Evolutionary conservation across 1,140 invertebrate genomes (phyloP), one percentile per base, ranked within the genome.

Genomic region (Drosophila littoralis): DNA sequence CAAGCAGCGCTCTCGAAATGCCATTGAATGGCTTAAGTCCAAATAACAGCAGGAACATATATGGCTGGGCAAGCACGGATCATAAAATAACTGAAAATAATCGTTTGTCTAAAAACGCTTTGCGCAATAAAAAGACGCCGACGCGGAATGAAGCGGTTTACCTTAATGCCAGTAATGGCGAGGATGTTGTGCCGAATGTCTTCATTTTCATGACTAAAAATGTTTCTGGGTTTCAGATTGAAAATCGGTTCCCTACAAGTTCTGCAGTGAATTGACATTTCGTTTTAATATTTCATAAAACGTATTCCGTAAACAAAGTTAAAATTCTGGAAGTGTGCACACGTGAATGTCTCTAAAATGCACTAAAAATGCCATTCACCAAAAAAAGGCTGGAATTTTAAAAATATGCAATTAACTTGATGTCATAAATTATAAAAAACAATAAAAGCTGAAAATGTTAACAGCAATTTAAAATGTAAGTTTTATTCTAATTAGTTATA

Each of bases 21-120:
- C 46, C 4, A 75, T 58, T 1, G 83, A 70, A 48, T 89, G 77
- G 10, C 77, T 55, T 15, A 88, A 69, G 38, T 88, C 77, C 69
- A 89, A 45, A 5, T 79, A 69, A 17, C 83, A 88, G 38, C 77
- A 77, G 17, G 84, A 71, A n/a, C 83, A 88, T 15, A 88, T 89
- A 43, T 88, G 84, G 33, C 46, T 57, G 0, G 84, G 83, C 7
- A 89, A 51, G 8, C 54, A 9, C 1, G 40, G 4, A 12, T 58
- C 42, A 1, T 55, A 40, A 6, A 36, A 13, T 0, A 88, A 42
- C 83, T 88, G 7, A 7, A 73, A 50, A 17, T 6, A n/a, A n/a
- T 0, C 0, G 22, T 28, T 28, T 28, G 4, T 28, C 5, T 3
- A 4, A 28, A 35, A n/a, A 22, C 12, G 17, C 28, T 10, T 6